These are phyloP conservation scores for Caenorhabditis tropicalis DNA, from an alignment of 1,140 invertebrate species.

Conservation along the genomic window DNA sequence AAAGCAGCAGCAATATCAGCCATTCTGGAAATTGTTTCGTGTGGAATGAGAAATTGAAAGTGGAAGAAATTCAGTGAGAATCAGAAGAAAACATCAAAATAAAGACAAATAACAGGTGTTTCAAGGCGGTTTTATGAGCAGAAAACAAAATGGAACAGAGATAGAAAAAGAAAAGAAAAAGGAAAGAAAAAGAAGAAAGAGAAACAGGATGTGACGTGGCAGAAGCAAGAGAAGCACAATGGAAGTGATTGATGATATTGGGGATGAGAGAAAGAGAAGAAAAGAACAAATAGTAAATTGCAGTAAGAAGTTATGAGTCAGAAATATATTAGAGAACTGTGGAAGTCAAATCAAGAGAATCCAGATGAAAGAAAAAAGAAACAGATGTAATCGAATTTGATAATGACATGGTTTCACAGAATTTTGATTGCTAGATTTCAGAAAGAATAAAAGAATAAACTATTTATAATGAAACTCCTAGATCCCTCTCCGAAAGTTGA, in stretches of 20 bases:
- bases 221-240: not conserved
- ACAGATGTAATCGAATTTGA: no score
- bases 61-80: not conserved
- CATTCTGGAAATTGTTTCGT: constrained; percentile 54
- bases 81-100: not conserved
- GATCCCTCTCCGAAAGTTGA: no score
- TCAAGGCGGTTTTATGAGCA: constrained; percentile 25
- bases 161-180: not conserved
- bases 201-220: not conserved
- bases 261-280: not conserved
- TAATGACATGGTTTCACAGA: no score
- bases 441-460: no score
- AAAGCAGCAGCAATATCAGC: constrained; percentile 65
- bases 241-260: not conserved
- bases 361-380: no score
- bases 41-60: not conserved
- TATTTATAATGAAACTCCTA: no score
- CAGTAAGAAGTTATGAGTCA: not conserved
- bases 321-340: not conserved
- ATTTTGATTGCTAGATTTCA: no score
- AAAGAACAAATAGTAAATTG: not conserved
- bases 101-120: constrained; percentile 37
- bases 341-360: no score
- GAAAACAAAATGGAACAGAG: not conserved
- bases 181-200: not conserved